Evolutionary conservation across 2,113 vertebrate species (phyloP).

Genomic region (Lamprologus callipterus): DNA sequence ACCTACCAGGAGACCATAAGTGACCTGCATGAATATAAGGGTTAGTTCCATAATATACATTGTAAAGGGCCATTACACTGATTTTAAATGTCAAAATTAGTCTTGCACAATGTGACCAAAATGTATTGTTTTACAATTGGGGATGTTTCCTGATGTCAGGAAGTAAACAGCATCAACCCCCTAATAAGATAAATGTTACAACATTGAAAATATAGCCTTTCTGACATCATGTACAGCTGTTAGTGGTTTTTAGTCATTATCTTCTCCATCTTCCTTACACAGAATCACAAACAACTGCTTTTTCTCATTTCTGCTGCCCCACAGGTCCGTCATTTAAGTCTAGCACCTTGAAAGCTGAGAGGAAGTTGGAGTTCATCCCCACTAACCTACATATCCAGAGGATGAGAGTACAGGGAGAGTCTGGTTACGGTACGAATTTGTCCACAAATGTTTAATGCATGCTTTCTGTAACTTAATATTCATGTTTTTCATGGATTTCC

Average conservation of each 20-base stretch:
- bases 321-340: conserved; percentile 97
- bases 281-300: neutral
- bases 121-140: neutral
- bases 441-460: neutral
- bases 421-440: conserved; percentile 79
- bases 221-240: neutral
- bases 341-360: conserved; percentile 93
- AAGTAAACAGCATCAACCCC: neutral
- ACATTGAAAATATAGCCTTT: neutral
- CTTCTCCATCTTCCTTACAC: neutral
- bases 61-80: neutral
- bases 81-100: neutral
- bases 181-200: neutral
- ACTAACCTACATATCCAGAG: conserved; percentile 96
- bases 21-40: conserved; percentile 96
- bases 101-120: neutral
- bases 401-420: conserved; percentile 95
- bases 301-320: neutral
- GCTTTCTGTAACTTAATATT: neutral
- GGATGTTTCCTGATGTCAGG: neutral
- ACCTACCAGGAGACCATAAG: conserved; percentile 97
- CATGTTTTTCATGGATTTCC: neutral
- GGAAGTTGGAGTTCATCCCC: conserved; percentile 94
- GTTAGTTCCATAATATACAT: conserved; percentile 56
- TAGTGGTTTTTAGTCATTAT: neutral